A percentile compares a stretch with the other conserved stretches of the same genome.
Evolutionary conservation across 2,888 invertebrate genomes (phyloP).

Genomic region (Amblyjoppa fuscipennis): DNA sequence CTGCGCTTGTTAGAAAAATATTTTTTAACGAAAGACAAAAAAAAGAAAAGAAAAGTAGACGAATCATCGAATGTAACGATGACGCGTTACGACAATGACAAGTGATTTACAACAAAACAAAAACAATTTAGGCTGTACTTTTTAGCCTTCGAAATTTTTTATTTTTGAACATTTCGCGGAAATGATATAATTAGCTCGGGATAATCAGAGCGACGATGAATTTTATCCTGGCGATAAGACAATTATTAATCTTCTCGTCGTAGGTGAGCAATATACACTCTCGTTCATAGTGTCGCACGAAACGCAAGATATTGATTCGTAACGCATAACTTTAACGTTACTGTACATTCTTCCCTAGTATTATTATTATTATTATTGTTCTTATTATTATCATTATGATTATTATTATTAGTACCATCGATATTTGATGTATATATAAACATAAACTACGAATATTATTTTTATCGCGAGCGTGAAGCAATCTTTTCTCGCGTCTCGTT

Average conservation of each 20-base stretch:
- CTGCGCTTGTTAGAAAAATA: slow-evolving; percentile 10
- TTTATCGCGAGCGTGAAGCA: slow-evolving; percentile 36
- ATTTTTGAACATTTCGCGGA: not conserved
- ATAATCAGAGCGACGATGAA: slow-evolving; percentile 49
- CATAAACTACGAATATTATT: not conserved
- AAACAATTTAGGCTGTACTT: not conserved
- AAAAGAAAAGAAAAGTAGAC: not conserved
- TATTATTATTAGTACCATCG: slow-evolving; percentile 52
- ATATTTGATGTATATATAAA: slow-evolving; percentile 46
- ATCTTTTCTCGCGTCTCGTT: slow-evolving; percentile 37
- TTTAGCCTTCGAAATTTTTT: not conserved
- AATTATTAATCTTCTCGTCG: slow-evolving; percentile 54
- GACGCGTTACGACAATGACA: not conserved
- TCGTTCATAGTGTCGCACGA: slow-evolving; percentile 42
- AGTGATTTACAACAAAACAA: not conserved
- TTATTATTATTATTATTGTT: slow-evolving; percentile 62
- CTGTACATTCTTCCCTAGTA: slow-evolving; percentile 66
- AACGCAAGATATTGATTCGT: slow-evolving; percentile 63
- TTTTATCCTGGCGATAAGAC: slow-evolving; percentile 64
- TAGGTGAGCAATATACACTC: slow-evolving; percentile 58
- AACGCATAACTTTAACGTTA: slow-evolving; percentile 50
- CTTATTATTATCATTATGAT: slow-evolving; percentile 56
- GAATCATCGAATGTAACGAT: not conserved
- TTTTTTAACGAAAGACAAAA: slow-evolving; percentile 8
- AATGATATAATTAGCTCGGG: slow-evolving; percentile 20